Conservation (phyloP, 1,140 invertebrate genomes). For the Meloidogyne floridensis region DNA sequence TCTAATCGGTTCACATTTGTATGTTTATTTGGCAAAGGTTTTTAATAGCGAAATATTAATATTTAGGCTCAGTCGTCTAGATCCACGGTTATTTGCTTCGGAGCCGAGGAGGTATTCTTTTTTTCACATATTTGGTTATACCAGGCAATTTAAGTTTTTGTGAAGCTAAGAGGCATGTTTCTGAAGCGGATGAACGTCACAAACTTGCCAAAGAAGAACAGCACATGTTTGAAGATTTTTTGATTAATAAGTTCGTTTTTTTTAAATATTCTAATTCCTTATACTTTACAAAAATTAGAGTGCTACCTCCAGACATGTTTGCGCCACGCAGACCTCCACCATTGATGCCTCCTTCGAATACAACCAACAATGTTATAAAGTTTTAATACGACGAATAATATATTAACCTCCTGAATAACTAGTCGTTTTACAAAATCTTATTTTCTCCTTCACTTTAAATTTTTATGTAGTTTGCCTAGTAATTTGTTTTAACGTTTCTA, state of each 20-base stretch:
- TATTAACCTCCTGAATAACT: not conserved
- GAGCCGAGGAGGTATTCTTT: not conserved
- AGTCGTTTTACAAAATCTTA: not conserved
- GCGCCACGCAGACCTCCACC: not conserved
- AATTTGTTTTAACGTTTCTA: no score
- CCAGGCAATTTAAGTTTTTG: not conserved
- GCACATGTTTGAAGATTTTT: constrained; percentile 32
- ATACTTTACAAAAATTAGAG: not conserved
- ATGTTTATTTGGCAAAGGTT: not conserved
- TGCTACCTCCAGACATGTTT: not conserved
- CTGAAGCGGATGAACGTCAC: constrained; percentile 22
- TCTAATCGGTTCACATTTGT: not conserved
- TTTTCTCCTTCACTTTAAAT: not conserved
- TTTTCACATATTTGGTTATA: not conserved
- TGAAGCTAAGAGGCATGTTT: constrained; percentile 12
- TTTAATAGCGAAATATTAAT: not conserved
- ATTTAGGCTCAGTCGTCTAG: not conserved
- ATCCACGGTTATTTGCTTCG: constrained; percentile 27
- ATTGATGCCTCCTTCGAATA: not conserved
- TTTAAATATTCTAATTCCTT: no score
- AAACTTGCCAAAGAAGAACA: constrained; percentile 23
- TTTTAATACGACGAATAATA: not conserved
- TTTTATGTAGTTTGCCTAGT: not conserved
- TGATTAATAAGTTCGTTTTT: constrained; percentile 23
- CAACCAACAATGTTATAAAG: not conserved